Evolutionary conservation across 2,888 invertebrate genomes (phyloP), one percentile per base, ranked within the genome.

Genomic region (Dynastes maya): DNA sequence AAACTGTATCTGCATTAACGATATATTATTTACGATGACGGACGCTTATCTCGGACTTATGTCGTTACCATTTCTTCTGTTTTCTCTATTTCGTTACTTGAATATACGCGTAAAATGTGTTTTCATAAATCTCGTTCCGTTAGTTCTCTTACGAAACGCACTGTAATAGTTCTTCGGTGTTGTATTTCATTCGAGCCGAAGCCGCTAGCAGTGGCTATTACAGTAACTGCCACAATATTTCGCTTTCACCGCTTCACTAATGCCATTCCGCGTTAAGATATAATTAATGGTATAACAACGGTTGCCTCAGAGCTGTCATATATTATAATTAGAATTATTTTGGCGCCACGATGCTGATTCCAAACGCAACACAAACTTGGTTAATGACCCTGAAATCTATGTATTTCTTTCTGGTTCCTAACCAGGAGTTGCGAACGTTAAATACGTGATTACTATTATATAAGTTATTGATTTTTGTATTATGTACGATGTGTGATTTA

Each of bases 321-420:
- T 72, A 71, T 71, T 78, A 78, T 78, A 78, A 78, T 78, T 78
- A 78, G 78, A 71, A 78, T 78, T 72, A 78, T 78, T 78, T 78
- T 78, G 78, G 78, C 78, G 78, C 78, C 78, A 72, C 58, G 58
- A 51, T 72, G 72, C 72, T 72, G 72, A 72, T 72, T 40, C 72
- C 22, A 58, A 72, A 72, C 37, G 58, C 72, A 53, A 58, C 58
- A 72, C 72, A 58, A 72, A 72, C 72, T 72, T 72, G 72, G 72
- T 58, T 72, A 72, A 61, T 72, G 72, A 72, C 72, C 72, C 72
- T 72, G 72, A 72, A 58, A 58, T 72, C 58, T 72, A 22, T 22
- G 22, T 22, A 72, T 72, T 72, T 40, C 58, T 72, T 67, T 40
- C 32, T 40, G 37, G 71, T 71, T 72, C 58, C 72, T 72, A 58